Percentiles rank a stretch among this genome's conserved stretches.
Conservation (phyloP, 1,140 invertebrate species). For the Steinernema feltiae region DNA sequence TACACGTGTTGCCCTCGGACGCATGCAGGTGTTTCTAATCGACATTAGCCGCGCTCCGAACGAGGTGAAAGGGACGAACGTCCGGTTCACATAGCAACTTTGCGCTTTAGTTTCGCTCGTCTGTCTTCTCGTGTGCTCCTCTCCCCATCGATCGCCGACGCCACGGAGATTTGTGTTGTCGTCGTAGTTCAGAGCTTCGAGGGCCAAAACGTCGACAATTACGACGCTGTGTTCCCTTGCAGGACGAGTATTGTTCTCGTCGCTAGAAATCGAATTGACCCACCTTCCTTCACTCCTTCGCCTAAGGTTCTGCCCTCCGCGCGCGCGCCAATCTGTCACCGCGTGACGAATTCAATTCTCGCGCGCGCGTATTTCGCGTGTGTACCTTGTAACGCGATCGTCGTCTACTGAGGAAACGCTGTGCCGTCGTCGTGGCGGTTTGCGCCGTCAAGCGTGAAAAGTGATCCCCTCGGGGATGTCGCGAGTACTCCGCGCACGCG, state of each 20-base stretch:
- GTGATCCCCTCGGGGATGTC: not conserved
- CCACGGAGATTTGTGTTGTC: not conserved
- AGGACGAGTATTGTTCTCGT: conserved; percentile 11
- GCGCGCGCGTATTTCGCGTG: not conserved
- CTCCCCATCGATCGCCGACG: not conserved
- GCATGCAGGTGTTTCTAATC: no score
- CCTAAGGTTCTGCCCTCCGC: conserved; percentile 6
- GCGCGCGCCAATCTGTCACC: not conserved
- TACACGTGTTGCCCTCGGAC: no score
- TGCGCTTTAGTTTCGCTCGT: not conserved
- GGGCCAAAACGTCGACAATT: conserved; percentile 7
- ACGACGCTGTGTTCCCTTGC: conserved; percentile 2
- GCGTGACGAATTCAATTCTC: not conserved
- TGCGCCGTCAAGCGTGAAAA: not conserved
- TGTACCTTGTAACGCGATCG: conserved; percentile 10
- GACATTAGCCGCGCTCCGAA: not conserved
- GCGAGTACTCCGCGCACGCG: not conserved
- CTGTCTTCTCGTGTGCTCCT: not conserved
- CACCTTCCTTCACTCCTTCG: not conserved
- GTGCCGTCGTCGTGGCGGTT: not conserved
- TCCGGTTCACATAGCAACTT: conserved; percentile 10
- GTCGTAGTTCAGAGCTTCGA: not conserved
- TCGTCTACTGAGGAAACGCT: not conserved
- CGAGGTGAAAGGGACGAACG: not conserved
- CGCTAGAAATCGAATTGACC: not conserved